Percentiles rank a stretch among this genome's conserved stretches.
Evolutionary conservation across 2,797 vertebrate genomes (phyloP).

Genomic region (Myotis planiceps): DNA sequence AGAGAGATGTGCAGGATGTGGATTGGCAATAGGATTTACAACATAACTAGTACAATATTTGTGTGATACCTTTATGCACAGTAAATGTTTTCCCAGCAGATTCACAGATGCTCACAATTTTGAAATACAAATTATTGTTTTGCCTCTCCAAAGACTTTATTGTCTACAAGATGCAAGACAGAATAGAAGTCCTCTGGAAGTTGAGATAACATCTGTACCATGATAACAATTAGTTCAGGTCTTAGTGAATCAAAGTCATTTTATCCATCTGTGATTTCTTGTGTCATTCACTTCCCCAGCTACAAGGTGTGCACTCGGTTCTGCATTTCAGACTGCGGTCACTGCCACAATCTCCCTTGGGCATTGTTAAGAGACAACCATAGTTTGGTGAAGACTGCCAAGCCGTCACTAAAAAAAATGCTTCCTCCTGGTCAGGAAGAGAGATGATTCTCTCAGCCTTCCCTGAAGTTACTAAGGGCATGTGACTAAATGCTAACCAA

Average conservation of each 20-base stretch:
- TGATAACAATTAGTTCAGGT: constrained; percentile 11
- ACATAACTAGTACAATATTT: background rate
- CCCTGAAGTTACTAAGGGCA: background rate
- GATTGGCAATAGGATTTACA: background rate
- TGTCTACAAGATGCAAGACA: background rate
- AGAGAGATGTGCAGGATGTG: background rate
- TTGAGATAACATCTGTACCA: background rate
- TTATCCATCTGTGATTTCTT: background rate
- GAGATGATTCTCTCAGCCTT: background rate
- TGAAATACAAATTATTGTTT: constrained; percentile 5
- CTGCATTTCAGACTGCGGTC: background rate
- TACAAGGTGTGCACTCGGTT: background rate
- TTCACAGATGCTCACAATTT: constrained; percentile 23
- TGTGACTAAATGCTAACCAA: background rate
- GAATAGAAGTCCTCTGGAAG: constrained; percentile 3
- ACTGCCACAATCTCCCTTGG: background rate
- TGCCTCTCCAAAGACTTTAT: background rate
- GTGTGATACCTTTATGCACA: background rate
- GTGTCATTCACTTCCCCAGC: background rate
- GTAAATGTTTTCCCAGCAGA: background rate
- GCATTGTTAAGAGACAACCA: background rate
- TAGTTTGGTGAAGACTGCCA: background rate
- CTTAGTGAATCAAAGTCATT: background rate
- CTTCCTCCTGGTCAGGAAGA: background rate
- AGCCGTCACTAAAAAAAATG: background rate